Evolutionary conservation across 1,140 invertebrate species (phyloP), one percentile per base, ranked within the genome.

Genomic region (Bradysia coprophila): DNA sequence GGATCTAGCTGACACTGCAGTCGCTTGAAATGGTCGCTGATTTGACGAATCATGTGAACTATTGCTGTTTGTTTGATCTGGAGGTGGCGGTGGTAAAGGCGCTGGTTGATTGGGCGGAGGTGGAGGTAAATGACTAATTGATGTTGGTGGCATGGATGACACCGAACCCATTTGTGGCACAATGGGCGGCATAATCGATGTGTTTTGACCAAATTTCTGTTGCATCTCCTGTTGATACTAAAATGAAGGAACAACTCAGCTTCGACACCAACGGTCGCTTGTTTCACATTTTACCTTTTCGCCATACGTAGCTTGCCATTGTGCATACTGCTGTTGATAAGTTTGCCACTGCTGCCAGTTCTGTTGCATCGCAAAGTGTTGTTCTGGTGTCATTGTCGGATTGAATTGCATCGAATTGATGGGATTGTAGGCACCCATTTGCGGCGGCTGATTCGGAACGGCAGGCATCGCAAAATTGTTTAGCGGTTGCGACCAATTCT

Each of bases 331-430:
- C 51, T 82, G 78, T 53, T 85, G 80, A 77, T 81, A 85, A 46
- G 79, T 77, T 23, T 77, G 70, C 82, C 82, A 86, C 50, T 85
- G 80, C 41, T 80, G 71, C 81, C 81, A 85, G 51, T 82, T 79
- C 54, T 83, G 79, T 54, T 83, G 79, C 54, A 84, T 79, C 43
- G 73, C 42, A 1, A 52, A 51, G 40, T 49, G 52, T 43, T 58
- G 60, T 41, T 56, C n/a, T n/a, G n/a, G n/a, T n/a, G 54, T 21
- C n/a, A n/a, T n/a, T n/a, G n/a, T n/a, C n/a, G n/a, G n/a, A n/a
- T n/a, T n/a, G n/a, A n/a, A n/a, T n/a, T n/a, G n/a, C n/a, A n/a
- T n/a, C n/a, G n/a, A n/a, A n/a, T n/a, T n/a, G n/a, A n/a, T n/a
- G n/a, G n/a, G n/a, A n/a, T n/a, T n/a, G n/a, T n/a, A n/a, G n/a